Conservation (phyloP, 2,797 vertebrate species). For the Chrosomus eos region DNA sequence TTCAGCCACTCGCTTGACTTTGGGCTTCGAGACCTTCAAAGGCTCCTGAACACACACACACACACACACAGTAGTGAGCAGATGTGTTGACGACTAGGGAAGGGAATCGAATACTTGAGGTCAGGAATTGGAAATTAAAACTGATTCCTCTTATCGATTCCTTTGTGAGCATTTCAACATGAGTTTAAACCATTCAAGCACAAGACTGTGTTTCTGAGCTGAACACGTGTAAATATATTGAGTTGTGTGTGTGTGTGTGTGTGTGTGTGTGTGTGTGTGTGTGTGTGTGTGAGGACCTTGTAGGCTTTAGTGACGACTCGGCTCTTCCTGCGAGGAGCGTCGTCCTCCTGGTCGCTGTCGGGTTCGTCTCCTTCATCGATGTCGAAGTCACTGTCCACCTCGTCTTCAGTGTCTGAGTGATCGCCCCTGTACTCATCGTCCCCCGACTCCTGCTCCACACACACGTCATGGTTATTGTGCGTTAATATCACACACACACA, state of each 20-base stretch:
- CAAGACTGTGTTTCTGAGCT: too few species aligned
- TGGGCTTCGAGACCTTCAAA: constrained; percentile 86
- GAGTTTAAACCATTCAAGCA: accelerated
- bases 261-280: too few species aligned
- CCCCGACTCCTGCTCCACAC: constrained; percentile 84
- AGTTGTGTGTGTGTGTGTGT: constrained; percentile 67
- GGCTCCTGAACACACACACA: constrained; percentile 80
- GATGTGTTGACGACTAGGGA: too few species aligned
- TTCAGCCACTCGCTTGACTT: constrained; percentile 82
- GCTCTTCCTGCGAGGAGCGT: constrained; percentile 87
- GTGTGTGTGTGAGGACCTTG: constrained; percentile 12
- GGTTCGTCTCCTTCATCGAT: constrained; percentile 96
- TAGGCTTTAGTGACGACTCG: constrained; percentile 78
- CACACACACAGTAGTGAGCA: not conserved
- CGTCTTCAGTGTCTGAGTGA: constrained; percentile 93
- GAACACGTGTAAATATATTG: too few species aligned
- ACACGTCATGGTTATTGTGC: not conserved
- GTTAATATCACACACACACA: too few species aligned
- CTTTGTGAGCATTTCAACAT: too few species aligned
- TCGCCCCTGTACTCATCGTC: constrained; percentile 94
- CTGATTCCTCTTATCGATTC: too few species aligned
- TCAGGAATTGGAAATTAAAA: too few species aligned
- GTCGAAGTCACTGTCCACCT: constrained; percentile 96
- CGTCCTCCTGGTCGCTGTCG: constrained; percentile 90
- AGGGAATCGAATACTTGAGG: too few species aligned